These are phyloP conservation scores for Dione vanillae DNA, from an alignment of 2,888 invertebrate species.

Conservation along the genomic window DNA sequence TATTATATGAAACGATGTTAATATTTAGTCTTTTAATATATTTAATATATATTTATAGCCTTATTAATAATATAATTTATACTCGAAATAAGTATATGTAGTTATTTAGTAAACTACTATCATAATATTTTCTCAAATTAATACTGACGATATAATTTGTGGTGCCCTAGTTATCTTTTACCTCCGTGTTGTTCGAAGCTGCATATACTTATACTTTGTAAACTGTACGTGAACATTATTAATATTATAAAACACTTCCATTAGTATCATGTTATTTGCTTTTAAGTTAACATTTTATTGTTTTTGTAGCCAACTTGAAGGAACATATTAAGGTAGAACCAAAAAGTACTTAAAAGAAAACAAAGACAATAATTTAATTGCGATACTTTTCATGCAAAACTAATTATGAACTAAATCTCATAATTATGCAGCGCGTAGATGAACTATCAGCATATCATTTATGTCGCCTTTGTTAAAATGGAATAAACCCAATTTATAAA, in stretches of 20 bases:
- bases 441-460: slow-evolving; percentile 69
- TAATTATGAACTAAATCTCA: slow-evolving; percentile 34
- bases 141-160: not conserved
- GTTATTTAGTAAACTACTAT: not conserved
- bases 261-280: no score
- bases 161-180: slow-evolving; percentile 2
- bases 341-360: no score
- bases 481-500: slow-evolving; percentile 82
- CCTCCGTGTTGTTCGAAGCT: not conserved
- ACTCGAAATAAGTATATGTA: not conserved
- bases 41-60: not conserved
- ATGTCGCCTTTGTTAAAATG: slow-evolving; percentile 76
- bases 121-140: not conserved
- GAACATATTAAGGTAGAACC: no score
- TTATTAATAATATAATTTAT: not conserved
- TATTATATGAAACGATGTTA: not conserved
- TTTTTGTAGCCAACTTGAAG: no score
- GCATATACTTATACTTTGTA: not conserved
- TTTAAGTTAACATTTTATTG: no score
- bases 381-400: not conserved
- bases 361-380: no score
- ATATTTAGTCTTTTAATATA: not conserved
- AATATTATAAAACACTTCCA: not conserved
- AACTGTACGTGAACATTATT: not conserved
- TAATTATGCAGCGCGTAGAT: slow-evolving; percentile 64